Evolutionary conservation across 1,140 invertebrate species (phyloP).

Genomic region (Tetramorium alpestre): DNA sequence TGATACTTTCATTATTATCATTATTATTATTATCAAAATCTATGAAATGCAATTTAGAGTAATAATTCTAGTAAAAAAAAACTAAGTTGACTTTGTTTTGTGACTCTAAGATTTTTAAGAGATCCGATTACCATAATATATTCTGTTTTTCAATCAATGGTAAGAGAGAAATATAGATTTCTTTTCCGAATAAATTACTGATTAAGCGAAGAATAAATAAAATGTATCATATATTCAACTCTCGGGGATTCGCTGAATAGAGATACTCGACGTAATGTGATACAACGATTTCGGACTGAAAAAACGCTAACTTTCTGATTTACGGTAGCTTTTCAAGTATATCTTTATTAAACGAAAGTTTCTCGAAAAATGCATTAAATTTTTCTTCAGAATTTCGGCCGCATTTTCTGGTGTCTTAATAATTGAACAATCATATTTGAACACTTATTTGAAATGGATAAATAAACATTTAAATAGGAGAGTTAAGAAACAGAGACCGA

Average conservation of each 20-base stretch:
- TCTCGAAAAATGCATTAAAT: background rate
- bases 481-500: background rate
- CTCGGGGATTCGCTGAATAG: background rate
- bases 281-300: background rate
- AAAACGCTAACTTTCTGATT: background rate
- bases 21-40: background rate
- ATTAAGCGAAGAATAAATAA: background rate
- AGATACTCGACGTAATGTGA: background rate
- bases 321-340: background rate
- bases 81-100: background rate
- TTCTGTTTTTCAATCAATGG: background rate
- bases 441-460: background rate
- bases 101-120: background rate
- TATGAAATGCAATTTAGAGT: background rate
- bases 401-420: background rate
- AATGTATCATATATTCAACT: background rate
- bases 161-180: background rate
- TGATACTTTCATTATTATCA: background rate
- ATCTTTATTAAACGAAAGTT: background rate
- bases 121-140: background rate
- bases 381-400: background rate
- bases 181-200: background rate
- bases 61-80: background rate
- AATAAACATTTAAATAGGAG: background rate
- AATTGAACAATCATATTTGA: background rate